A percentile compares a stretch with the other conserved stretches of the same genome.
Conservation (phyloP, 2,113 vertebrate species). For the Pollachius pollachius region DNA sequence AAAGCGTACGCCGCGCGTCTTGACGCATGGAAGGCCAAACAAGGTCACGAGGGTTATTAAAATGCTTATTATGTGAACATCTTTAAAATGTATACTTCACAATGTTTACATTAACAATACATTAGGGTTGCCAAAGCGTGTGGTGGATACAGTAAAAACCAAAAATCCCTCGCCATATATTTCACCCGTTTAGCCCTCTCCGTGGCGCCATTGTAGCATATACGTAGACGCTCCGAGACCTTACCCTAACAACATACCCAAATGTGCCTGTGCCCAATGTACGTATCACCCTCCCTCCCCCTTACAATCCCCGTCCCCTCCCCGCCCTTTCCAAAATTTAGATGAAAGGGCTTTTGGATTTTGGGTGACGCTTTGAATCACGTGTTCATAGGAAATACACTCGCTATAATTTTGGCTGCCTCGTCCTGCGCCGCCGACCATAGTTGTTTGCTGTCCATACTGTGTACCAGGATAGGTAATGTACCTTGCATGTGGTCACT, state of each 20-base stretch:
- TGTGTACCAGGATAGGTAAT: conserved; percentile 63
- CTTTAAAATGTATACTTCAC: background rate
- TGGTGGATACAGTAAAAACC: background rate
- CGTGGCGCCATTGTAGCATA: conserved; percentile 42
- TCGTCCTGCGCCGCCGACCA: conserved; percentile 68
- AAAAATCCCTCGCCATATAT: conserved; percentile 35
- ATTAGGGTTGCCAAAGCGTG: background rate
- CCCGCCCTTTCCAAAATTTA: conserved; percentile 71
- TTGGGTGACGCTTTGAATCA: conserved; percentile 79
- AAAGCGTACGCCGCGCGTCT: conserved; percentile 17
- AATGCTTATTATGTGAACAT: conserved; percentile 25
- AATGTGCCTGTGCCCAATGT: conserved; percentile 52
- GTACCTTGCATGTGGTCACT: conserved; percentile 70
- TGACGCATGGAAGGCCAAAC: conserved; percentile 41
- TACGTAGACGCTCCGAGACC: conserved; percentile 26
- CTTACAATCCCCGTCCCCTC: conserved; percentile 53
- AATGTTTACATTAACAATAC: too few relatives aligned
- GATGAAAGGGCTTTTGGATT: conserved; percentile 78
- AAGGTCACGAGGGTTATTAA: conserved; percentile 35
- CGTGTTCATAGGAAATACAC: conserved; percentile 79
- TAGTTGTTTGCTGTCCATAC: conserved; percentile 69
- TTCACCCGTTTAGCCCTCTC: conserved; percentile 24
- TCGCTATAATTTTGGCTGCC: conserved; percentile 75
- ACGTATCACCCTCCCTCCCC: conserved; percentile 31
- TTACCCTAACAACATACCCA: conserved; percentile 51